Conservation (phyloP, 2,888 invertebrate species). For the Drosophila nr. perissopoda region DNA sequence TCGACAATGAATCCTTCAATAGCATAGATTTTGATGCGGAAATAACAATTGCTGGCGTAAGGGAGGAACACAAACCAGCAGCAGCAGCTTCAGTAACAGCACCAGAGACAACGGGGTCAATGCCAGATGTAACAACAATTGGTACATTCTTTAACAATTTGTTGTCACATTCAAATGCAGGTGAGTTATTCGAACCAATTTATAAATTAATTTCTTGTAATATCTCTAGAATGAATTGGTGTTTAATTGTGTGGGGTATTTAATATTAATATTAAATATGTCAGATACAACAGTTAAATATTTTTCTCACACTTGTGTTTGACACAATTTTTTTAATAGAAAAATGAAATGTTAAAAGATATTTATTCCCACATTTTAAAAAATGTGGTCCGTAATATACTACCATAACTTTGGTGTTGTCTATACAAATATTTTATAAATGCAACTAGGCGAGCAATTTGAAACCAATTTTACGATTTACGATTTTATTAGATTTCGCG, state of each 20-base stretch:
- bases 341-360: neutral
- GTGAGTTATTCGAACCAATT: conserved; percentile 69
- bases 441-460: conserved; percentile 29
- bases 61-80: conserved; percentile 40
- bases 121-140: conserved; percentile 80
- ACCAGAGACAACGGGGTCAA: conserved; percentile 52
- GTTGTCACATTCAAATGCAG: conserved; percentile 83
- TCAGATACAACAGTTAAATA: neutral
- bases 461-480: conserved; percentile 65
- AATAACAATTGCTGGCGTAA: conserved; percentile 82
- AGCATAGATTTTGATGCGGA: conserved; percentile 85
- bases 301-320: neutral
- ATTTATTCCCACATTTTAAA: neutral
- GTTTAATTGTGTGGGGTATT: neutral
- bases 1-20: conserved; percentile 85
- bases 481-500: conserved; percentile 71
- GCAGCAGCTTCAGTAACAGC: conserved; percentile 51
- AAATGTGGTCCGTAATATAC: neutral
- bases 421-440: neutral
- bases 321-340: neutral
- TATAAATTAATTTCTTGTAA: conserved; percentile 29
- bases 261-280: neutral
- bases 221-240: conserved; percentile 6
- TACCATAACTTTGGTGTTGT: neutral
- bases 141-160: conserved; percentile 84